Conservation (phyloP, 1,140 invertebrate species). For the Neodiprion fabricii region DNA sequence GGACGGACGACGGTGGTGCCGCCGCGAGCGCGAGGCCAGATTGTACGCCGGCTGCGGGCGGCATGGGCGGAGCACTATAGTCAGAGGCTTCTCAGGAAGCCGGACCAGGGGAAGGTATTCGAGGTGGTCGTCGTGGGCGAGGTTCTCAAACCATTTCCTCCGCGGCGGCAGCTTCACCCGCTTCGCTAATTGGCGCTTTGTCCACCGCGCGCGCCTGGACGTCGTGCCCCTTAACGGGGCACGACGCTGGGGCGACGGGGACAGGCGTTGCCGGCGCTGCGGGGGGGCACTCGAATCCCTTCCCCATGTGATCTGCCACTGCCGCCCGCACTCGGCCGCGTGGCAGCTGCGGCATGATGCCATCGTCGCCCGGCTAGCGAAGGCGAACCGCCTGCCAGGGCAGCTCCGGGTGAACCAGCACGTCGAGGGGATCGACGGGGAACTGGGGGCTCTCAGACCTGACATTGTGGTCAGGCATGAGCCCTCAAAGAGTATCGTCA, state of each 20-base stretch:
- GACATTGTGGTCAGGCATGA: slow-evolving; percentile 45
- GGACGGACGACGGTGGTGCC: too few relatives aligned
- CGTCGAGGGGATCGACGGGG: slow-evolving; percentile 22
- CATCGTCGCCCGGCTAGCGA: slow-evolving; percentile 21
- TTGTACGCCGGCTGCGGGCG: too few relatives aligned
- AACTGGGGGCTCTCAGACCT: slow-evolving; percentile 31
- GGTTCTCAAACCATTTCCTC: too few relatives aligned
- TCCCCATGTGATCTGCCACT: slow-evolving; percentile 36
- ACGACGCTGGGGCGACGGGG: slow-evolving; percentile 10
- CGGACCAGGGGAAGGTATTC: too few relatives aligned
- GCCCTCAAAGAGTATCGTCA: slow-evolving; percentile 20
- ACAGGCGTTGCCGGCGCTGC: slow-evolving; percentile 41
- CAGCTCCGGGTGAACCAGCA: slow-evolving; percentile 15
- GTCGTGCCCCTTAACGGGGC: slow-evolving; percentile 45
- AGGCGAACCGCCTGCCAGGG: slow-evolving; percentile 17
- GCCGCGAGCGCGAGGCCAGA: too few relatives aligned
- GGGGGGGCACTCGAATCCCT: slow-evolving; percentile 14
- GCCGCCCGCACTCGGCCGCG: slow-evolving; percentile 25
- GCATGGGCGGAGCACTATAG: too few relatives aligned
- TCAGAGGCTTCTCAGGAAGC: too few relatives aligned
- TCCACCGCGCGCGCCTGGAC: slow-evolving; percentile 29
- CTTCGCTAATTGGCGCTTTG: too few relatives aligned
- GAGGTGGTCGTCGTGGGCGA: too few relatives aligned
- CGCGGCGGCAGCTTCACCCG: too few relatives aligned
- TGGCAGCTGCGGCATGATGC: slow-evolving; percentile 26